phyloP scores from a whole-genome alignment of 2,113 vertebrate species.

The Podilymbus podiceps region DNA sequence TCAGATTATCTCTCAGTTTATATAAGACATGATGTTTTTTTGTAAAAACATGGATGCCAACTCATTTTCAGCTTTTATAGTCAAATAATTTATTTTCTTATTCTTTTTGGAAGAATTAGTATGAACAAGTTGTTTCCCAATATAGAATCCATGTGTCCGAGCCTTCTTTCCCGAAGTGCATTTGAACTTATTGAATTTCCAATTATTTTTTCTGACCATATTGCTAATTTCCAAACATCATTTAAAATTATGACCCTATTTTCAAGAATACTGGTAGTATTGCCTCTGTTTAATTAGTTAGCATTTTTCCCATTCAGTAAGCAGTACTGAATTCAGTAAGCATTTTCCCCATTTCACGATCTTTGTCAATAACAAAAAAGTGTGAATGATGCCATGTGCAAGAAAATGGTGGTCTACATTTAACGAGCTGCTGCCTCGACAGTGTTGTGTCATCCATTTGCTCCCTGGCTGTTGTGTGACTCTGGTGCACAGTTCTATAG shows the following conservation, averaged over 20 bases:
- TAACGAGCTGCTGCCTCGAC: not conserved
- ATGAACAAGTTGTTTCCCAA: not conserved
- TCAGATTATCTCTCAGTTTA: not conserved
- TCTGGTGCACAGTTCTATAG: fast-evolving
- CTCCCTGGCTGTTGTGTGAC: not conserved
- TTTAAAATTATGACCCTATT: not conserved
- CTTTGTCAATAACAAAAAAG: not conserved
- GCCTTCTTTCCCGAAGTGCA: not conserved
- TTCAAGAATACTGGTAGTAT: not conserved
- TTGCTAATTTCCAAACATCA: not conserved
- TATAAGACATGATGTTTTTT: not conserved
- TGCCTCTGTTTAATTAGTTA: not conserved
- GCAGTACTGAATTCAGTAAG: too few species aligned
- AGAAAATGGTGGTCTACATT: not conserved
- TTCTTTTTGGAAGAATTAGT: not conserved
- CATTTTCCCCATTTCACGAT: not conserved
- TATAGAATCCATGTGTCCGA: not conserved
- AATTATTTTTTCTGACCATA: not conserved
- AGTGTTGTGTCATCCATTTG: not conserved
- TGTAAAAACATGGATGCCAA: not conserved
- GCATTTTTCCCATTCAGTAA: too few species aligned
- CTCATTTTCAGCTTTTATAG: not conserved
- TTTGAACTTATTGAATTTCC: not conserved
- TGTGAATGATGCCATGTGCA: not conserved
- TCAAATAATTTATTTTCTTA: not conserved